Conservation (phyloP, 2,888 invertebrate species). For the Coenonympha glycerion region DNA sequence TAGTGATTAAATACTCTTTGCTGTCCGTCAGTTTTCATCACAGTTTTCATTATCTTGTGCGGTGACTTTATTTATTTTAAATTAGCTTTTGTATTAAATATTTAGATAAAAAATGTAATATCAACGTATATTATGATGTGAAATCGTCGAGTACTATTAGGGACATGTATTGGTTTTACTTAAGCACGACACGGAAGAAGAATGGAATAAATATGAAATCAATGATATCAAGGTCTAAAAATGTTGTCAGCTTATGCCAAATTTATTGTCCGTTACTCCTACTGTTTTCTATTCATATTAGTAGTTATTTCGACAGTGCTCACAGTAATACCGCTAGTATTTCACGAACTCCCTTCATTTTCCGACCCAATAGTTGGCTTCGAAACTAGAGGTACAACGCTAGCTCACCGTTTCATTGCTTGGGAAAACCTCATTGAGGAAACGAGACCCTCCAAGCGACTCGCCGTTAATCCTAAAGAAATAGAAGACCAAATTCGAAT, state of each 20-base stretch:
- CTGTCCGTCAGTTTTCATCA: too few relatives aligned
- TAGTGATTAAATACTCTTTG: too few relatives aligned
- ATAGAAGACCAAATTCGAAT: slow-evolving; percentile 72
- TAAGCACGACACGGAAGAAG: slow-evolving; percentile 45
- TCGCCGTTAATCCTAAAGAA: slow-evolving; percentile 84
- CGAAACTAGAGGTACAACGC: slow-evolving; percentile 90
- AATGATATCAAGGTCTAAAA: slow-evolving; percentile 45
- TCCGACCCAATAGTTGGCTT: slow-evolving; percentile 94
- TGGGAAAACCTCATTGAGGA: slow-evolving; percentile 90
- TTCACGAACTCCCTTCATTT: slow-evolving; percentile 81
- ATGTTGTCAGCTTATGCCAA: slow-evolving; percentile 70
- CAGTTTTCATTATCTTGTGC: neutral
- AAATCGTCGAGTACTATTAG: slow-evolving; percentile 24
- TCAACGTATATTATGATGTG: slow-evolving; percentile 7
- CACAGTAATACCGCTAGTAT: slow-evolving; percentile 61
- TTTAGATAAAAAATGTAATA: slow-evolving; percentile 21
- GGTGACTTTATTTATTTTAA: neutral
- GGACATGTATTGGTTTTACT: slow-evolving; percentile 21
- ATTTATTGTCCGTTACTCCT: slow-evolving; percentile 69
- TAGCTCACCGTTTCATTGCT: slow-evolving; percentile 86
- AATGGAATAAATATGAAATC: slow-evolving; percentile 53
- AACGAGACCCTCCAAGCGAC: slow-evolving; percentile 80
- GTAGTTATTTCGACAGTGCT: slow-evolving; percentile 57
- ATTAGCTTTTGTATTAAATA: neutral
- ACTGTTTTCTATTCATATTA: slow-evolving; percentile 57